These are phyloP conservation scores for Marcusenius ussheri DNA, from an alignment of 2,113 vertebrate species.

Conservation along the genomic window DNA sequence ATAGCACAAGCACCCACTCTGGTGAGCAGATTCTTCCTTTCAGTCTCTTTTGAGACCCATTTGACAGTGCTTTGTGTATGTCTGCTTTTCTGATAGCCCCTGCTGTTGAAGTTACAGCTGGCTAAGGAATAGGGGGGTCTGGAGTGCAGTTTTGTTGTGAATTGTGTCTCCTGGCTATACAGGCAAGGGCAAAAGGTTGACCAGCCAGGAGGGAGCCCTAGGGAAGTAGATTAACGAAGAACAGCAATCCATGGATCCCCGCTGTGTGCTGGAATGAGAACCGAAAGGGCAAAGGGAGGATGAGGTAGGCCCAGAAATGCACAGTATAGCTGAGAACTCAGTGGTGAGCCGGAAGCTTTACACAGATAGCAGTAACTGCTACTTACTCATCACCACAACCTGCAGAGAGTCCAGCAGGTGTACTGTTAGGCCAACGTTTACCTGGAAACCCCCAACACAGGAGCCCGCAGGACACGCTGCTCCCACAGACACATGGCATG, in stretches of 20 bases:
- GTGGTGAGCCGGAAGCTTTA: background rate
- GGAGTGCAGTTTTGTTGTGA: background rate
- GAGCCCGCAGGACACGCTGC: background rate
- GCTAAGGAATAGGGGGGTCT: background rate
- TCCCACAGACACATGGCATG: background rate
- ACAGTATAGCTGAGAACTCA: background rate
- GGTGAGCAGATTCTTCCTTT: background rate
- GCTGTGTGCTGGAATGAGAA: background rate
- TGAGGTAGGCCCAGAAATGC: background rate
- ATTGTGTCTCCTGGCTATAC: background rate
- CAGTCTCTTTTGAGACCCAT: background rate
- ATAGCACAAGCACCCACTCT: background rate
- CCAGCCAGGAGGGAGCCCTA: background rate
- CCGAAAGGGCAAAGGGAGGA: background rate
- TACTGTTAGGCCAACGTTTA: background rate
- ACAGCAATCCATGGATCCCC: background rate
- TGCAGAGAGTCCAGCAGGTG: slow-evolving; percentile 1
- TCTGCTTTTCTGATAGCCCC: background rate
- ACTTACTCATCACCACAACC: background rate
- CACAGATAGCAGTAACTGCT: background rate
- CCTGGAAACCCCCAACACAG: background rate
- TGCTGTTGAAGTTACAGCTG: background rate
- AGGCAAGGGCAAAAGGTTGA: background rate
- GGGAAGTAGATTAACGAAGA: background rate
- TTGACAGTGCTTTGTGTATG: background rate